Conservation (phyloP, 2,888 invertebrate species). For the Sesia apiformis region DNA sequence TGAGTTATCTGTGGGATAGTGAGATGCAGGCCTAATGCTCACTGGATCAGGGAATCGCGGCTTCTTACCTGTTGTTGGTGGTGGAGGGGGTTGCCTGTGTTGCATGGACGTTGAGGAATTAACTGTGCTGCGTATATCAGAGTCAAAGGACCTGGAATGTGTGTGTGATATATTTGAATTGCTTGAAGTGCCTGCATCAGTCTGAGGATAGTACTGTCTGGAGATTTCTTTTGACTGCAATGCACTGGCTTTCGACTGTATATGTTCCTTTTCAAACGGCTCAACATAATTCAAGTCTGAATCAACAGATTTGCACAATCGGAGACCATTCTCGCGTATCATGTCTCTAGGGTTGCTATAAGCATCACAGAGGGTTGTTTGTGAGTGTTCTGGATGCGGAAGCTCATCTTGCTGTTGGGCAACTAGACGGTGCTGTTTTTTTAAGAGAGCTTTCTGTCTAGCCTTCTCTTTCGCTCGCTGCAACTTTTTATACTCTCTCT, state of each 20-base stretch:
- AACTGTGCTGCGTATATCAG: constrained; percentile 23
- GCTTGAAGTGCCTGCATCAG: constrained; percentile 36
- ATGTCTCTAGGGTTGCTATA: constrained; percentile 64
- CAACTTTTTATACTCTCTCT: constrained; percentile 62
- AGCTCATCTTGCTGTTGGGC: constrained; percentile 24
- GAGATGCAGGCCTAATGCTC: constrained; percentile 62
- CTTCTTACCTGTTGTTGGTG: constrained; percentile 50
- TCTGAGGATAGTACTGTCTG: constrained; percentile 44
- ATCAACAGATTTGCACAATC: constrained; percentile 63
- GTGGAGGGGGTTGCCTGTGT: constrained; percentile 59
- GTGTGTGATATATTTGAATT: constrained; percentile 27
- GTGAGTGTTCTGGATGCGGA: constrained; percentile 15
- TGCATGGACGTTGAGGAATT: constrained; percentile 30
- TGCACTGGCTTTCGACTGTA: constrained; percentile 65
- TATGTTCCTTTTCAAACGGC: constrained; percentile 65
- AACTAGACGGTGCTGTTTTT: constrained; percentile 54
- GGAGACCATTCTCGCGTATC: constrained; percentile 48
- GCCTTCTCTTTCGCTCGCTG: constrained; percentile 66
- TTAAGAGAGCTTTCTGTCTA: constrained; percentile 56
- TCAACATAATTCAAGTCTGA: constrained; percentile 67
- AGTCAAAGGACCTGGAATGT: constrained; percentile 42
- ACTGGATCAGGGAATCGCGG: constrained; percentile 67
- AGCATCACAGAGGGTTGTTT: constrained; percentile 57
- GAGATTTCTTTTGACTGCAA: constrained; percentile 55
- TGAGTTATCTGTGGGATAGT: constrained; percentile 52